Evolutionary conservation across 2,113 vertebrate species (phyloP).

Genomic region (Megaceryle maxima): DNA sequence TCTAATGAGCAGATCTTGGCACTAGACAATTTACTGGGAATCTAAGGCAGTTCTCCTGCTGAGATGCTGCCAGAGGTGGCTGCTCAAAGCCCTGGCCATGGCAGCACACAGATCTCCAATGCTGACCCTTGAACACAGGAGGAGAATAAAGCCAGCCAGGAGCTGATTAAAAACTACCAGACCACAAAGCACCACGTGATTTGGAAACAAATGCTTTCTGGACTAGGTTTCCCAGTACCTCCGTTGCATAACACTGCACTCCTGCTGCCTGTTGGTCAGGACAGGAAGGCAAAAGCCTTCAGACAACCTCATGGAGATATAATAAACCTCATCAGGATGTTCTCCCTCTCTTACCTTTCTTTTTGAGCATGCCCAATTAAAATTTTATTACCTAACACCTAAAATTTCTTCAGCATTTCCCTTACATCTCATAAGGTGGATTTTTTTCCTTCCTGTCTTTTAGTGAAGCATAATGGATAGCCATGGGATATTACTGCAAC

Average conservation of each 20-base stretch:
- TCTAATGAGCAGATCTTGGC: background rate
- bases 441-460: background rate
- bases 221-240: background rate
- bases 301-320: background rate
- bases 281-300: background rate
- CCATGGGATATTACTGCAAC: background rate
- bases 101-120: background rate
- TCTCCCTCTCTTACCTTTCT: background rate
- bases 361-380: background rate
- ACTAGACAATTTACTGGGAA: fast-evolving
- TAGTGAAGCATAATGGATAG: background rate
- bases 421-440: background rate
- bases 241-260: background rate
- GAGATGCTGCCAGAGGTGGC: background rate
- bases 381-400: background rate
- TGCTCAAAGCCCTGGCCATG: fast-evolving
- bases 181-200: background rate
- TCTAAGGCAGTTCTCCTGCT: background rate
- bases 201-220: background rate
- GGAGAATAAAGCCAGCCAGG: background rate
- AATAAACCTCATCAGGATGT: background rate
- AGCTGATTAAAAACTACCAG: background rate
- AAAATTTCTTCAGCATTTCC: background rate
- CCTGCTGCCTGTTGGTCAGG: background rate
- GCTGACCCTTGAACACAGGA: background rate